Conservation (phyloP, 1,140 invertebrate genomes). For the Vanessa tameamea region DNA sequence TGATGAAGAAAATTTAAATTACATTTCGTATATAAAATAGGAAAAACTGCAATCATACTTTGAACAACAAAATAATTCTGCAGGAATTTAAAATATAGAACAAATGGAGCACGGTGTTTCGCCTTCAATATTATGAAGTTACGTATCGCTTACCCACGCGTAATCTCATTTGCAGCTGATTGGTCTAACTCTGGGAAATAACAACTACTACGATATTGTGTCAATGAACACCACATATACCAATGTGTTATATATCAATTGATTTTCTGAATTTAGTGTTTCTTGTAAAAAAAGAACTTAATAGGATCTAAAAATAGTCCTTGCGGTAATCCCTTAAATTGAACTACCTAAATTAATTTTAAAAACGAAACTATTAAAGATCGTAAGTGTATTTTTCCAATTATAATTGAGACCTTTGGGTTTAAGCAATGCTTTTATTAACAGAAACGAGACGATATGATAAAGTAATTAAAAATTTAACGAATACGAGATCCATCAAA, state of each 20-base stretch:
- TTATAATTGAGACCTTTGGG: not conserved
- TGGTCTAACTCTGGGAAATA: constrained; percentile 30
- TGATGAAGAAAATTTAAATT: too few relatives aligned
- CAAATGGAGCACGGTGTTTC: constrained; percentile 15
- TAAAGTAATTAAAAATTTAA: constrained; percentile 42
- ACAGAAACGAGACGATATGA: constrained; percentile 20
- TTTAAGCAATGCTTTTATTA: not conserved
- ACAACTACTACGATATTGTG: constrained; percentile 23
- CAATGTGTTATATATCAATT: constrained; percentile 1
- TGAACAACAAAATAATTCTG: not conserved
- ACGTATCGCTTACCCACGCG: constrained; percentile 37
- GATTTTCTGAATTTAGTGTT: not conserved
- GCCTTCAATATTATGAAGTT: constrained; percentile 30
- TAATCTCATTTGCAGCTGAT: constrained; percentile 50
- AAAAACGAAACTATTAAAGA: not conserved
- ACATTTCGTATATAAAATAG: not conserved
- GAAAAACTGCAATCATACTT: not conserved
- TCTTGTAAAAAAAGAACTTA: not conserved
- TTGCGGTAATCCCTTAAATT: not conserved
- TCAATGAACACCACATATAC: constrained; percentile 10
- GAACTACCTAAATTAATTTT: not conserved
- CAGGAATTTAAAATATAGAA: constrained; percentile 23
- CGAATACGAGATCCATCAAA: constrained; percentile 37
- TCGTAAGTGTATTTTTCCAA: not conserved
- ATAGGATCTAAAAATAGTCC: not conserved